phyloP scores from a whole-genome alignment of 2,113 vertebrate species.

The Prietella phreatophila region DNA sequence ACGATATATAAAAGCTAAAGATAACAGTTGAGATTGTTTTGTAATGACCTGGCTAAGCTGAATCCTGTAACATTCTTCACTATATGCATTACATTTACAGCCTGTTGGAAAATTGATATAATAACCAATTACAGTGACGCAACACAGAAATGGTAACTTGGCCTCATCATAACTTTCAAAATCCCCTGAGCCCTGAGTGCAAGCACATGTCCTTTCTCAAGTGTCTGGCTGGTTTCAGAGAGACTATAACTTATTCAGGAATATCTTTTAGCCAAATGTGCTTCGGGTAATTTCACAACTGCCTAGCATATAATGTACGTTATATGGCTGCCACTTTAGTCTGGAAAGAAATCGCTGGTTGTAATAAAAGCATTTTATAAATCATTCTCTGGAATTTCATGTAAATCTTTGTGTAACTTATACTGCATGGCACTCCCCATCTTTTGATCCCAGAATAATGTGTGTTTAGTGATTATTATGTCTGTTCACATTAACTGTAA shows the following conservation, averaged over 20 bases:
- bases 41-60: background rate
- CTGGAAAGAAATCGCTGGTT: conserved; percentile 41
- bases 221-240: conserved; percentile 58
- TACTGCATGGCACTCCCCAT: conserved; percentile 64
- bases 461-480: conserved; percentile 72
- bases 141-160: conserved; percentile 41
- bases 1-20: background rate
- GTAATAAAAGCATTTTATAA: conserved; percentile 45
- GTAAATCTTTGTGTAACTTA: conserved; percentile 52
- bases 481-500: conserved; percentile 68
- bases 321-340: conserved; percentile 56
- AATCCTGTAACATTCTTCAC: background rate
- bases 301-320: conserved; percentile 48
- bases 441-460: conserved; percentile 48
- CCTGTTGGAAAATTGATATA: background rate
- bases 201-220: conserved; percentile 48
- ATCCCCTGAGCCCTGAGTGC: conserved; percentile 25
- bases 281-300: conserved; percentile 53
- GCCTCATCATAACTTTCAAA: conserved; percentile 37
- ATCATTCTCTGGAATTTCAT: conserved; percentile 47
- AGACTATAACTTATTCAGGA: conserved; percentile 62
- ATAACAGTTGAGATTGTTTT: background rate
- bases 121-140: conserved; percentile 28
- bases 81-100: conserved; percentile 7
- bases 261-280: conserved; percentile 46